Base-by-base conservation (phyloP, 2,797 vertebrate genomes). In the Enteromius fasciolatus region DNA sequence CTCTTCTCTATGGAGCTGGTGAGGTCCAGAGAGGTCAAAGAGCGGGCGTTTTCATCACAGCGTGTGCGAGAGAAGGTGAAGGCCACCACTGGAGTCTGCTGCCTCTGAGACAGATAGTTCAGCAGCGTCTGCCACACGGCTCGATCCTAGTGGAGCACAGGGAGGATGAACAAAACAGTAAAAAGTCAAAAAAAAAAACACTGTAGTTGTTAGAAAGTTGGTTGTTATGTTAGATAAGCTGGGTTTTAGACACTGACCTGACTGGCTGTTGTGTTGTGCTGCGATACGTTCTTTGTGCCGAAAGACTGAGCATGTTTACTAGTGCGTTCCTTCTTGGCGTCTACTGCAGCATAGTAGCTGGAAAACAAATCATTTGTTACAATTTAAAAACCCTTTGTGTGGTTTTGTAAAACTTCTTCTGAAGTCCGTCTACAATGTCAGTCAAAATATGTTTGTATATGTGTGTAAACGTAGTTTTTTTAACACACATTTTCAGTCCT, bases 11-110 rank as follows among this genome's bases (percentile, higher is more conserved):
- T 87, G 3, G 94, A 93, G 0, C 91, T 95, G 70, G 96, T 97
- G 86, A 98, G 89, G 87, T 98, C 96, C 44, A 97, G 92, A 9
- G 96, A 96, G 74, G 93, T 94, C 79, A 98, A 92, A 0, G 95
- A 94, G 1, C 95, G 94, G 2, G 97, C 97, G 41, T 98, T 97
- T 7, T 97, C 96, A 0, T 98, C 97, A 3, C 97, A 98, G 67
- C 97, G 96, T 0, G 95, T 93, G 50, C 97, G 94, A 0, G 97
- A 98, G 88, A 98, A 98, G 1, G 97, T 98, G 90, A 98, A 98
- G 0, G 96, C 96, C 4, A 98, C 97, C 77, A 98, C 96, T 0
- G 97, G 97, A 5, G 97, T 96, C 90, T 96, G 96, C 84, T 97
- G 96, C 28, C 94, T 94, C 84, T 93, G 87, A 33, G 95, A 95